phyloP scores from a whole-genome alignment of 2,888 invertebrate genomes.

The Cheilosia grossa region DNA sequence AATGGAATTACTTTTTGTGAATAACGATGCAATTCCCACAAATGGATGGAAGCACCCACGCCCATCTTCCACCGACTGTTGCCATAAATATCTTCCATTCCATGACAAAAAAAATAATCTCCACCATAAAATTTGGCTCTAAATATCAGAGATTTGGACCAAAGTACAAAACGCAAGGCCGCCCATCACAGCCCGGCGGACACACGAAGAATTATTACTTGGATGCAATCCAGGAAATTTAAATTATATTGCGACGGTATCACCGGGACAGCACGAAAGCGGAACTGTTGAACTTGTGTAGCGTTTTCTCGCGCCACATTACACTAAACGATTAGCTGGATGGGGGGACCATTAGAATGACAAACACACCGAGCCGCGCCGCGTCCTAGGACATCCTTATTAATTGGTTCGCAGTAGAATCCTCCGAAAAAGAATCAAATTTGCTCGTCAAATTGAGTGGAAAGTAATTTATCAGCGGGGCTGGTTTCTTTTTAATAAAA shows the following conservation, averaged over 20 bases:
- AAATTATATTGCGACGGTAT: constrained; percentile 69
- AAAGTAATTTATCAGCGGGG: constrained; percentile 40
- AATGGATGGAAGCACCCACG: constrained; percentile 37
- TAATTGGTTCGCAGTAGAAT: constrained; percentile 44
- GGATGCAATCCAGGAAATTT: constrained; percentile 75
- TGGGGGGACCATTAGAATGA: constrained; percentile 55
- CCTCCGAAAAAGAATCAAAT: constrained; percentile 22
- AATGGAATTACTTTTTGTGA: constrained; percentile 71
- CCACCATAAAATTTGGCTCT: constrained; percentile 69
- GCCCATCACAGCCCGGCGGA: constrained; percentile 49
- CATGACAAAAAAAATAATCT: constrained; percentile 66
- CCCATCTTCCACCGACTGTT: constrained; percentile 52
- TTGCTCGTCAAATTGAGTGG: constrained; percentile 54
- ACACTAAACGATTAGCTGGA: constrained; percentile 51
- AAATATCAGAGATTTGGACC: constrained; percentile 70
- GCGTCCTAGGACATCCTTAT: constrained; percentile 40
- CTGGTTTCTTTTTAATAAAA: constrained; percentile 47
- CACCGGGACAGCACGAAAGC: constrained; percentile 24
- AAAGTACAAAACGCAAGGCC: constrained; percentile 43
- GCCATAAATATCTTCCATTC: constrained; percentile 64
- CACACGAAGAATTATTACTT: constrained; percentile 71
- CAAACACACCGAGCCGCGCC: constrained; percentile 53
- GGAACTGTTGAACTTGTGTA: constrained; percentile 52
- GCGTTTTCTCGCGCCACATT: constrained; percentile 58
- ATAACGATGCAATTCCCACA: constrained; percentile 65